Base-by-base conservation (phyloP, 2,797 vertebrate genomes). In the Rhodeus uyekii region DNA sequence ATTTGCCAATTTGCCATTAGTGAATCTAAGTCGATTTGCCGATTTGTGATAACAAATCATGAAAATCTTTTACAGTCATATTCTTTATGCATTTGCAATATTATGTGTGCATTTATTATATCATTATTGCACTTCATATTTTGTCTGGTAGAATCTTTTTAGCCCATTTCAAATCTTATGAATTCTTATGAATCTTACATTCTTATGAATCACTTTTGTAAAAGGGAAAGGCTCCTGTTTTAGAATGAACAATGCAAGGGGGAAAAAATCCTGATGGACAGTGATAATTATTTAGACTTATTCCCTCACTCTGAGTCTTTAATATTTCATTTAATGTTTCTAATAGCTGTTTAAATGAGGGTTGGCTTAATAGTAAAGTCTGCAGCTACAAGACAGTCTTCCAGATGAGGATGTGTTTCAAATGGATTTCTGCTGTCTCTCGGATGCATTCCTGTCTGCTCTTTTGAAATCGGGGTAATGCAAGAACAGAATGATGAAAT, bases 401-500 rank as follows among this genome's bases (percentile, higher is more conserved):
- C n/a, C n/a, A n/a, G n/a, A n/a, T 67, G 3, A 67, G 34, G 63
- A 29, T 4, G 5, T 78, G 63, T 67, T 78, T 67, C 63, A 19
- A 67, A 78, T 78, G 34, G 46, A 29, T 68, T 78, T 39, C 46
- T 67, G n/a, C 50, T 10, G 38, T 71, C 65, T 60, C 53, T 16
- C 71, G 64, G 55, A 61, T 72, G 36, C 38, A 16, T 61, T 53
- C 48, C 46, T 53, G 53, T 72, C 67, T 18, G 27, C 14, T 24
- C 29, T 71, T 46, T 71, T 80, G 67, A 71, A 80, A 80, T 9
- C 3, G 39, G 13, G 55, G 29, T 8, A 80, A 63, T 19, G 29
- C 55, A 61, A 63, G 68, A 80, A 71, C 38, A 61, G 55, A 72
- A 58, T 80, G 67, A 72, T 27, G 67, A 80, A 80, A 80, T 80